phyloP scores from a whole-genome alignment of 2,113 vertebrate species.

The Bungarus multicinctus region DNA sequence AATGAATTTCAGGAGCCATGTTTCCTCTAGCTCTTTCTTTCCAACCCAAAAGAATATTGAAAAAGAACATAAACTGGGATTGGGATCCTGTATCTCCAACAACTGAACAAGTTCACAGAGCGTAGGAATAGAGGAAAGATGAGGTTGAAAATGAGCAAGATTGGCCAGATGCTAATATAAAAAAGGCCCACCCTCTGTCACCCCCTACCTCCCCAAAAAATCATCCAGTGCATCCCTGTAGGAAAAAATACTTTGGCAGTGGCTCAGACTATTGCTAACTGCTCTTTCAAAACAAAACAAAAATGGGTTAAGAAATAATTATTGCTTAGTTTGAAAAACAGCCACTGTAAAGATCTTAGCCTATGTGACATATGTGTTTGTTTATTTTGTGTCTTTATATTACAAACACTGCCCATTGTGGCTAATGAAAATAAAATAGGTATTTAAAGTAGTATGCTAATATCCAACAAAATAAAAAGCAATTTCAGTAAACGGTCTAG shows the following conservation, averaged over 20 bases:
- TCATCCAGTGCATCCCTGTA: neutral
- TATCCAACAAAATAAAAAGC: neutral
- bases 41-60: neutral
- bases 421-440: neutral
- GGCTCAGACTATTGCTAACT: neutral
- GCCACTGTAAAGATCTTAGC: neutral
- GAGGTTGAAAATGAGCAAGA: neutral
- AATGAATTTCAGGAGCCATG: neutral
- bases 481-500: neutral
- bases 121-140: neutral
- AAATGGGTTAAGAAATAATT: neutral
- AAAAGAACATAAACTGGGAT: neutral
- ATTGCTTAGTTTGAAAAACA: constrained; percentile 3
- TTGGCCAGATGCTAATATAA: neutral
- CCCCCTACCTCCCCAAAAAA: neutral
- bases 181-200: neutral
- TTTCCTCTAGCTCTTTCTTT: neutral
- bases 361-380: neutral
- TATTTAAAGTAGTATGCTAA: neutral
- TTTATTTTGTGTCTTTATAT: neutral
- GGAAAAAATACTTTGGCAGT: neutral
- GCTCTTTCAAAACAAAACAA: neutral
- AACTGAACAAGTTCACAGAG: neutral
- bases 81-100: neutral
- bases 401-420: neutral